A percentile compares a stretch with the other conserved stretches of the same genome.
These are phyloP conservation scores for Neocrepidodera transversa DNA, from an alignment of 2,888 invertebrate species.

Conservation along the genomic window DNA sequence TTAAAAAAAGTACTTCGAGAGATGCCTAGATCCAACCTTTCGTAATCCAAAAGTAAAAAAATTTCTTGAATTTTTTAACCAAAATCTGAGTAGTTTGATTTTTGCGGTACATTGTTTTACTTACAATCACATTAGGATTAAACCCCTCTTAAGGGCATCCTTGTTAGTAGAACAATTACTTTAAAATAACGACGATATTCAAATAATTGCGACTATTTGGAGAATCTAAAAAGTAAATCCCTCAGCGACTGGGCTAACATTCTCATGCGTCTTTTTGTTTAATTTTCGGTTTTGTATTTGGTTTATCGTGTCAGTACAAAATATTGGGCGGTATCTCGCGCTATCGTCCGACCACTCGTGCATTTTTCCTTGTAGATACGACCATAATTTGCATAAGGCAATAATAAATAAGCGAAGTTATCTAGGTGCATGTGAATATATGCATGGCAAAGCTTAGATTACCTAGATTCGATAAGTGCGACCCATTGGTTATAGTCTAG, in stretches of 20 bases:
- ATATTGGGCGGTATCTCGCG: slow-evolving; percentile 52
- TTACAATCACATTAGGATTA: too few relatives aligned
- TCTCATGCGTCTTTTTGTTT: slow-evolving; percentile 18
- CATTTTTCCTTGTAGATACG: slow-evolving; percentile 57
- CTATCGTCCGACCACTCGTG: slow-evolving; percentile 54
- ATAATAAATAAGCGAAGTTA: slow-evolving; percentile 60
- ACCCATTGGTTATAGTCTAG: slow-evolving; percentile 32
- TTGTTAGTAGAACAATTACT: too few relatives aligned
- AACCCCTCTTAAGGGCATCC: too few relatives aligned
- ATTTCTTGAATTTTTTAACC: too few relatives aligned
- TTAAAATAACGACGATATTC: too few relatives aligned
- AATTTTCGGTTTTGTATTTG: slow-evolving; percentile 19
- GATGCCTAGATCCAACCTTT: too few relatives aligned
- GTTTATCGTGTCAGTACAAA: slow-evolving; percentile 51
- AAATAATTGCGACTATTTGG: too few relatives aligned
- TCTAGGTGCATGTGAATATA: slow-evolving; percentile 54
- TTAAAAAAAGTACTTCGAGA: too few relatives aligned
- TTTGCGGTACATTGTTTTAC: too few relatives aligned
- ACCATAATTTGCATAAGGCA: slow-evolving; percentile 58
- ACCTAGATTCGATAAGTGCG: slow-evolving; percentile 55
- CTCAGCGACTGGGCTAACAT: slow-evolving; percentile 1
- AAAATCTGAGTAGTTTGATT: too few relatives aligned
- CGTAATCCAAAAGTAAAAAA: too few relatives aligned
- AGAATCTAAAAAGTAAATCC: too few relatives aligned
- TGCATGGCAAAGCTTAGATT: slow-evolving; percentile 55